phyloP scores from a whole-genome alignment of 2,888 invertebrate genomes.

The Siphonodentalium dalli region DNA sequence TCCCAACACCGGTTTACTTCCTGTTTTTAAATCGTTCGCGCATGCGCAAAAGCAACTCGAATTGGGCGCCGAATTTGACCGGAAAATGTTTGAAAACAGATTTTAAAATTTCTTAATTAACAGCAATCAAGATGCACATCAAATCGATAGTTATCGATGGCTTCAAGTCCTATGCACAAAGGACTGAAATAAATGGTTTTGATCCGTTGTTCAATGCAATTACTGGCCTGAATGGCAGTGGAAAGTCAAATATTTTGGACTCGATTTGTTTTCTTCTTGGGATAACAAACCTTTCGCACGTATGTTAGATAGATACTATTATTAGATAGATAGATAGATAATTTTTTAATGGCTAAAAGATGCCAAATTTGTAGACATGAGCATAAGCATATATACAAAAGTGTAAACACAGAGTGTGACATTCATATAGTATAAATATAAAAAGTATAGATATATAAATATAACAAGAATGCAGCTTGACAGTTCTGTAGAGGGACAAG shows the following conservation, averaged over 20 bases:
- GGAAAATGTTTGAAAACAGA: neutral
- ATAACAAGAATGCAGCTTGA: too few relatives aligned
- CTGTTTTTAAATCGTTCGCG: too few relatives aligned
- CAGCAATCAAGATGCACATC: conserved; percentile 76
- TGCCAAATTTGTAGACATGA: too few relatives aligned
- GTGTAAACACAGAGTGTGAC: too few relatives aligned
- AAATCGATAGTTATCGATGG: conserved; percentile 93
- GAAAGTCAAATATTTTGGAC: conserved; percentile 97
- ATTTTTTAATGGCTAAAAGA: neutral
- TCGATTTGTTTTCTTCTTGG: conserved; percentile 97
- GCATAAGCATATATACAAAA: too few relatives aligned
- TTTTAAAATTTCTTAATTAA: neutral
- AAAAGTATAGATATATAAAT: too few relatives aligned
- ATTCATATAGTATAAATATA: too few relatives aligned
- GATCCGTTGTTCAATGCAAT: conserved; percentile 97
- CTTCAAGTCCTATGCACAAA: conserved; percentile 95
- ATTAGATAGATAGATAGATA: too few relatives aligned
- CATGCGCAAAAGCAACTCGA: neutral
- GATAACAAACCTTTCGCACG: conserved; percentile 88
- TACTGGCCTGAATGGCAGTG: conserved; percentile 96
- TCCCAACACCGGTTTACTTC: too few relatives aligned
- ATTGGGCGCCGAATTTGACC: conserved; percentile 7
- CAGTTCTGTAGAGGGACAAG: too few relatives aligned
- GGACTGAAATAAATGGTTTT: conserved; percentile 90
- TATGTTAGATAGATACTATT: too few relatives aligned